Conservation (phyloP, 2,113 vertebrate genomes). For the Probosciger aterrimus region DNA sequence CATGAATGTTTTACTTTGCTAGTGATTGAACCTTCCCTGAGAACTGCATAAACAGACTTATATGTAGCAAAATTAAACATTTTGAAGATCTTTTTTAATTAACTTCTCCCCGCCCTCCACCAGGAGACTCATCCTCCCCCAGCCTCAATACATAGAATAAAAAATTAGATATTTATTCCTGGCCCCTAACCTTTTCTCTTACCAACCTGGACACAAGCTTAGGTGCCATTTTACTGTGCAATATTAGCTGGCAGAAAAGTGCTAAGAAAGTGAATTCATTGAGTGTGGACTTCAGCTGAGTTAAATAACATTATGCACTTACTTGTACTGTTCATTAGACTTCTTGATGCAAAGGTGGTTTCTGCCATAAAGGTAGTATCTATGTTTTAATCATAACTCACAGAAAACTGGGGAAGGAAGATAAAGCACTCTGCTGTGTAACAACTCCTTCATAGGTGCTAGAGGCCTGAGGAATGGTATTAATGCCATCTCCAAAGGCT, state of each 20-base stretch:
- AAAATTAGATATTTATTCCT: not conserved
- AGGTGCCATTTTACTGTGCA: not conserved
- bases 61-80: not conserved
- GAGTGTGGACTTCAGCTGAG: not conserved
- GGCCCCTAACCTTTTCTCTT: not conserved
- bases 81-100: not conserved
- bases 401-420: not conserved
- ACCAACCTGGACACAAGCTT: not conserved
- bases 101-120: rapidly evolving
- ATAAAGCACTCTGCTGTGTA: not conserved
- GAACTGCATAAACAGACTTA: not conserved
- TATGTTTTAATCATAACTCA: slow-evolving; percentile 1
- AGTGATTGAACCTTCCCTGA: not conserved
- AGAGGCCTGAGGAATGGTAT: not conserved
- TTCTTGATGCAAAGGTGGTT: slow-evolving; percentile 6
- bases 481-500: not conserved
- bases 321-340: not conserved
- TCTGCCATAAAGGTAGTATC: not conserved
- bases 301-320: not conserved
- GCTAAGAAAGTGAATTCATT: not conserved
- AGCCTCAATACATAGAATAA: not conserved
- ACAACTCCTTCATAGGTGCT: not conserved
- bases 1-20: not conserved
- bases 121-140: not conserved
- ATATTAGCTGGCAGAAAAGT: not conserved